Conservation (phyloP, 1,140 invertebrate genomes). For the Leptinotarsa undecemlineata region DNA sequence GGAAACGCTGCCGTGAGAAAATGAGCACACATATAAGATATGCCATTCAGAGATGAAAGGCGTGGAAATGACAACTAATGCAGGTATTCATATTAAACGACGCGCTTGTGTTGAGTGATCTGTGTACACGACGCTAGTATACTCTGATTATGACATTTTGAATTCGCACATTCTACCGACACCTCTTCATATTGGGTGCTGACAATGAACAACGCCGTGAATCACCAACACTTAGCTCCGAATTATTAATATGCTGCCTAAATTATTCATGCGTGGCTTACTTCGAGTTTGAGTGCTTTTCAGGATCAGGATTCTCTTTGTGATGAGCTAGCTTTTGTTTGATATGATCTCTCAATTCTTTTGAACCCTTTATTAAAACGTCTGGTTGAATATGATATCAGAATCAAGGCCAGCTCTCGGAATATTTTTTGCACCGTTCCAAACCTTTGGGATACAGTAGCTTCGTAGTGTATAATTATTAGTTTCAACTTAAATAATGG, state of each 20-base stretch:
- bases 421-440: too few relatives aligned
- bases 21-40: conserved; percentile 12
- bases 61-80: conserved; percentile 38
- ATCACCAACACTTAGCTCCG: conserved; percentile 10
- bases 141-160: conserved; percentile 33
- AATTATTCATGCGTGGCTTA: conserved; percentile 16
- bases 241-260: conserved; percentile 15
- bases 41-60: conserved; percentile 36
- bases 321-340: background rate
- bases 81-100: conserved; percentile 43
- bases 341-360: background rate
- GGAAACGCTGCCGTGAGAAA: background rate
- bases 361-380: too few relatives aligned
- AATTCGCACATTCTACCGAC: conserved; percentile 36
- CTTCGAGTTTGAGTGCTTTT: background rate
- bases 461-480: too few relatives aligned
- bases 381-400: too few relatives aligned
- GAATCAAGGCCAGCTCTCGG: too few relatives aligned
- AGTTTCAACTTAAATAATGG: too few relatives aligned
- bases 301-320: conserved; percentile 1
- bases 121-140: conserved; percentile 31
- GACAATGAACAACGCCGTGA: conserved; percentile 32
- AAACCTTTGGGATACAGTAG: too few relatives aligned
- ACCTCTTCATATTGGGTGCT: conserved; percentile 32
- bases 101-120: conserved; percentile 28